Evolutionary conservation across 2,888 invertebrate species (phyloP), one percentile per base, ranked within the genome.

Genomic region (Andricus curvator): DNA sequence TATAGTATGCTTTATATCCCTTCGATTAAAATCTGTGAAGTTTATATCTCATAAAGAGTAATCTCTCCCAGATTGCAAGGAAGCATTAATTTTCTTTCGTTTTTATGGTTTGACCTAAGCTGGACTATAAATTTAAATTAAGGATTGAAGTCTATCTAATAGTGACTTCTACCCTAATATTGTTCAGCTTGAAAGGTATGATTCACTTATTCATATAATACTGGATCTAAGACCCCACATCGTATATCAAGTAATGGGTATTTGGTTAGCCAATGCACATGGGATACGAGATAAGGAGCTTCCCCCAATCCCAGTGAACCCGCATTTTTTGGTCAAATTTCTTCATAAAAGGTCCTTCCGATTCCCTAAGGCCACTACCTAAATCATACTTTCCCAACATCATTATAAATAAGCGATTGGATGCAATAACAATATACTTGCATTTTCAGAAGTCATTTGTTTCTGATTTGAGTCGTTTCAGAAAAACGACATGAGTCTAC

Each of bases 191-290:
- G 1, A 44, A 11, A n/a, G 51, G 1, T 29, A 70, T 6, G 0
- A 6, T 29, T 29, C 29, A 48, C 44, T 51, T 48, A 70, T 51
- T 70, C 51, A 29, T 8, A 17, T 48, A 48, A 70, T 51, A 48
- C 51, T 44, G 20, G 9, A 29, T 70, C 20, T 51, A 29, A 70
- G 70, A 74, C 33, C 33, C 29, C 33, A 11, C 29, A 33, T 56
- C 70, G 29, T 70, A 70, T 51, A 70, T 70, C 70, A 70, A 51
- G 56, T 37, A n/a, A n/a, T 74, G 20, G 11, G 33, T 74, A 56
- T 74, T 74, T 74, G n/a, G 56, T 33, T 74, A 74, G 20, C 70
- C 70, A 70, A 33, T 56, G 51, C 70, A 70, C 70, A 70, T 33
- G 74, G 74, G 33, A 74, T 33, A 33, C 13, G 51, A 74, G 56